Percentiles rank a stretch among this genome's conserved stretches.
Conservation (phyloP, 1,140 invertebrate genomes). For the Drosophila paulistorum region DNA sequence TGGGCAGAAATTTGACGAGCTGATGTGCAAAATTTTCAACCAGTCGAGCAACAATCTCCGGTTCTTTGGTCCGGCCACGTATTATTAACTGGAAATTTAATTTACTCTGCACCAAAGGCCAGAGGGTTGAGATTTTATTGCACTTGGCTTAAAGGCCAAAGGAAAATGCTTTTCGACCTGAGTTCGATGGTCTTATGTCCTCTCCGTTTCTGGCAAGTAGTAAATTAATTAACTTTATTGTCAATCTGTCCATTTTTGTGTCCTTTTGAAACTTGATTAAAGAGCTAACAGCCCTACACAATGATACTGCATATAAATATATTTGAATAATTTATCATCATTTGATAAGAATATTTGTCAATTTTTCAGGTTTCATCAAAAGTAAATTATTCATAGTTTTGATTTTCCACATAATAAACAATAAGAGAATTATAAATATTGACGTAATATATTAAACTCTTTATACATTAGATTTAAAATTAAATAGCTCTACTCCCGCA, state of each 20-base stretch:
- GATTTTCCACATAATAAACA: background rate
- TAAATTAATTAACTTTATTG: slow-evolving; percentile 79
- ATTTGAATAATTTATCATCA: slow-evolving; percentile 44
- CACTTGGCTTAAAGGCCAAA: slow-evolving; percentile 2
- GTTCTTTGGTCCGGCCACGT: slow-evolving; percentile 7
- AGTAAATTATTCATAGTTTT: background rate
- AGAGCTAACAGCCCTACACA: slow-evolving; percentile 42
- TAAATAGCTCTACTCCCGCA: background rate
- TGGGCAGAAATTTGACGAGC: slow-evolving; percentile 35
- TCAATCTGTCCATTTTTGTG: slow-evolving; percentile 32
- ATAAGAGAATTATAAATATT: slow-evolving; percentile 15
- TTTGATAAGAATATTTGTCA: slow-evolving; percentile 58
- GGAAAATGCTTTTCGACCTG: slow-evolving; percentile 16
- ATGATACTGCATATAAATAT: slow-evolving; percentile 42
- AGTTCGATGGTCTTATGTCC: slow-evolving; percentile 31
- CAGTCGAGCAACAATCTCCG: slow-evolving; percentile 22
- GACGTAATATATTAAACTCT: background rate
- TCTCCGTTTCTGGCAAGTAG: slow-evolving; percentile 37
- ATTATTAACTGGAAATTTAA: slow-evolving; percentile 73
- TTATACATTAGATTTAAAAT: background rate
- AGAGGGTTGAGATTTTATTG: background rate
- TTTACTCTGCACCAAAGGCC: slow-evolving; percentile 48
- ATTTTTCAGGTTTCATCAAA: slow-evolving; percentile 29
- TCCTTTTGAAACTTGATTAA: slow-evolving; percentile 66
- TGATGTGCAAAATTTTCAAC: slow-evolving; percentile 5